phyloP scores from a whole-genome alignment of 2,888 invertebrate species.

The Xestia rhomboidea region DNA sequence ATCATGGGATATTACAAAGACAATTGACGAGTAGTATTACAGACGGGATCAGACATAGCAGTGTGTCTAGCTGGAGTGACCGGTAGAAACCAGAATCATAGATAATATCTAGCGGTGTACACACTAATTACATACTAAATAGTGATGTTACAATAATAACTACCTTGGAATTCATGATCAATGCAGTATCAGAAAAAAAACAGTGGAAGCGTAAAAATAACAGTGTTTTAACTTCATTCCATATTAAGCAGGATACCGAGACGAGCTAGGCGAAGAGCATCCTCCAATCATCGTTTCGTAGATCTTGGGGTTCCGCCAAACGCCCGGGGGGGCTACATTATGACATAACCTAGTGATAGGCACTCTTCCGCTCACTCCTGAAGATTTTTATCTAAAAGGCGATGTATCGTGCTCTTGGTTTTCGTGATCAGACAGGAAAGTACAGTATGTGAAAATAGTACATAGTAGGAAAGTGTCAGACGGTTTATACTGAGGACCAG shows the following conservation, averaged over 20 bases:
- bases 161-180: too few relatives aligned
- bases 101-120: too few relatives aligned
- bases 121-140: too few relatives aligned
- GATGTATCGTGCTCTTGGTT: slow-evolving; percentile 18
- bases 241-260: not conserved
- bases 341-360: slow-evolving; percentile 86
- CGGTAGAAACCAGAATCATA: too few relatives aligned
- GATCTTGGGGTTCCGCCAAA: slow-evolving; percentile 70
- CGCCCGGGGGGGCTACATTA: slow-evolving; percentile 79
- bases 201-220: too few relatives aligned
- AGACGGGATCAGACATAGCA: too few relatives aligned
- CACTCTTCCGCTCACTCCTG: slow-evolving; percentile 75
- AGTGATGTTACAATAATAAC: too few relatives aligned
- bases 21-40: too few relatives aligned
- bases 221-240: not conserved
- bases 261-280: not conserved
- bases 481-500: not conserved
- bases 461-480: not conserved
- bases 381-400: slow-evolving; percentile 82
- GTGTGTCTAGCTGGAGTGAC: too few relatives aligned
- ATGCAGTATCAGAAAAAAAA: not conserved
- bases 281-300: slow-evolving; percentile 60
- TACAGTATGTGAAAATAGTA: not conserved
- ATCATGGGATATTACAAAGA: too few relatives aligned
- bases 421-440: not conserved